Evolutionary conservation across 2,888 invertebrate species (phyloP).

Genomic region (Netelia fuscicornis): DNA sequence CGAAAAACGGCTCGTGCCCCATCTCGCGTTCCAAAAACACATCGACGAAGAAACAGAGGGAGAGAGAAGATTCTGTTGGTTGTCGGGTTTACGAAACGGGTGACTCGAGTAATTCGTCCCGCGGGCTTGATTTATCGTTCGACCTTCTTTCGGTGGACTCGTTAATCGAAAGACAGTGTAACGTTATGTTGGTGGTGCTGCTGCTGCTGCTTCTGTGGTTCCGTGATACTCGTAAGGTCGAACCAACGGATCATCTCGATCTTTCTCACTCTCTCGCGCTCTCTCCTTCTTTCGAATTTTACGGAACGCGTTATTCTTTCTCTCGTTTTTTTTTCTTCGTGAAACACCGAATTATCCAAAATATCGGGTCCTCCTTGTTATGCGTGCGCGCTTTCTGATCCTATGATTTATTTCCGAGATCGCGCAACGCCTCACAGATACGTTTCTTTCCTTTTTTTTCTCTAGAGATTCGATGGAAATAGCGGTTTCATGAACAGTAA

Average conservation of each 20-base stretch:
- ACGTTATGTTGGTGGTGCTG: constrained; percentile 39
- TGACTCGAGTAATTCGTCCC: constrained; percentile 70
- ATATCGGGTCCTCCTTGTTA: constrained; percentile 26
- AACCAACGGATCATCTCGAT: constrained; percentile 65
- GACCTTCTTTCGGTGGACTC: constrained; percentile 70
- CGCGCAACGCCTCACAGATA: constrained; percentile 17
- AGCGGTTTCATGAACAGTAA: constrained; percentile 39
- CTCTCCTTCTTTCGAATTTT: constrained; percentile 36
- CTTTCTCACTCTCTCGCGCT: constrained; percentile 29
- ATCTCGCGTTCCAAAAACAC: constrained; percentile 52
- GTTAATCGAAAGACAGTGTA: constrained; percentile 69
- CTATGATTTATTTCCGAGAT: constrained; percentile 67
- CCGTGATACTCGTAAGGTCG: constrained; percentile 58
- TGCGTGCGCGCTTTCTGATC: constrained; percentile 49
- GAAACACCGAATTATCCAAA: constrained; percentile 60
- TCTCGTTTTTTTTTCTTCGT: constrained; percentile 43
- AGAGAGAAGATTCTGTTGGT: constrained; percentile 12
- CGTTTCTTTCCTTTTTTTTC: constrained; percentile 23
- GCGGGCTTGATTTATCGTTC: constrained; percentile 69
- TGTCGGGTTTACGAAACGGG: constrained; percentile 66
- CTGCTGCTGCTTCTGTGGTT: constrained; percentile 52
- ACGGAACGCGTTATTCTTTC: constrained; percentile 40
- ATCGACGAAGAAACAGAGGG: constrained; percentile 7
- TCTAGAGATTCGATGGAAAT: constrained; percentile 50
- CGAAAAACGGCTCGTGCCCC: constrained; percentile 60